Base-by-base conservation (phyloP, 2,113 vertebrate genomes). In the Poecilia latipinna region DNA sequence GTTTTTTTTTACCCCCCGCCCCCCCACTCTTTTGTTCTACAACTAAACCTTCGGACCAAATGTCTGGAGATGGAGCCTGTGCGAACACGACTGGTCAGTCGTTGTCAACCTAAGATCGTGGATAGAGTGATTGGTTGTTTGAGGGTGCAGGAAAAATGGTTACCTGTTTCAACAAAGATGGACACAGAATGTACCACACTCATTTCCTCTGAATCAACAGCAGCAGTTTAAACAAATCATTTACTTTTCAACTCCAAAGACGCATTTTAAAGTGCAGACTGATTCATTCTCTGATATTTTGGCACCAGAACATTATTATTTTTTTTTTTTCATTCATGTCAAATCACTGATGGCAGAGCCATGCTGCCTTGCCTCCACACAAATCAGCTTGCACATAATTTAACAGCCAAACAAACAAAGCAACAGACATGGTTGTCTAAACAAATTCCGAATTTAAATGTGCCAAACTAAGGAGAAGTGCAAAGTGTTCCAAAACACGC, bases 31-130 rank as follows among this genome's bases (percentile, higher is more conserved):
- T 35, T 35, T 31, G 32, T 29, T 37, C 7, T 62, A 67, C 74
- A 83, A 78, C 92, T 66, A 79, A 82, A 37, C 22, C 87, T 84
- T 83, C 84, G 86, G 85, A 90, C 75, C 89, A 66, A 91, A 84
- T 85, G 82, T 86, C 81, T 87, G 83, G 77, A 86, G 88, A 74
- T 72, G 90, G 83, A 87, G 82, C 85, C 83, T 84, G 85, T 33
- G 76, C 75, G 68, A 17, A 17, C 85, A 83, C 91, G 79, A 88
- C 88, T 88, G 78, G 80, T 87, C 91, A 83, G 87, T 87, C 85
- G 82, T 80, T 75, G 82, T 93, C 89, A 91, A 93, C 91, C 94
- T 95, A 91, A 67, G 91, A 89, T 71, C 80, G 89, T 89, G 81
- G 84, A 90, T 70, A 87, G 88, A 90, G 92, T 68, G 63, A 82